phyloP scores from a whole-genome alignment of 2,888 invertebrate species.

The Hemaris fuciformis region DNA sequence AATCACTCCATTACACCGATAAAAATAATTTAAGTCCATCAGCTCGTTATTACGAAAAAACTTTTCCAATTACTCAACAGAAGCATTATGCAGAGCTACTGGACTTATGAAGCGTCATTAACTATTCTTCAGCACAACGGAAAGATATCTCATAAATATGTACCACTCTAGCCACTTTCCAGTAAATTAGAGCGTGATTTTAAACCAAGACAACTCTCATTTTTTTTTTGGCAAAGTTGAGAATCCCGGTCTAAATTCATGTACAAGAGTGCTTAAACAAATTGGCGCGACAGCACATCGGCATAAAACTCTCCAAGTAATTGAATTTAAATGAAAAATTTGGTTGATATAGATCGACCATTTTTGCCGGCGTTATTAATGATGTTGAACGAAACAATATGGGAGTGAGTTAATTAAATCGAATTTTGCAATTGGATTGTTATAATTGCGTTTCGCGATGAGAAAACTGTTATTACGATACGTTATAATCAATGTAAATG shows the following conservation, averaged over 20 bases:
- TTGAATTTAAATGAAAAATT: slow-evolving; percentile 35
- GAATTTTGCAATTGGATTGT: slow-evolving; percentile 17
- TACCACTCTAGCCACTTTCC: not conserved
- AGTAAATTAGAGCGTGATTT: not conserved
- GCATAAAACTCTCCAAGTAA: slow-evolving; percentile 35
- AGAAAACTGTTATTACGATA: slow-evolving; percentile 19
- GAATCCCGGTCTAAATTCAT: slow-evolving; percentile 6
- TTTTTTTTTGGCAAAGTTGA: not conserved
- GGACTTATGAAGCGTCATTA: not conserved
- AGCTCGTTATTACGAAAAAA: not conserved
- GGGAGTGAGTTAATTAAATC: slow-evolving; percentile 24
- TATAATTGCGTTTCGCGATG: slow-evolving; percentile 16
- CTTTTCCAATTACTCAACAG: not conserved
- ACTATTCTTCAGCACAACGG: not conserved
- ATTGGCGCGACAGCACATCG: slow-evolving; percentile 30
- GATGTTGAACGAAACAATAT: slow-evolving; percentile 30
- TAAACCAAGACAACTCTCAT: not conserved
- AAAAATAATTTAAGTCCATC: not conserved
- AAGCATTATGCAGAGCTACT: not conserved
- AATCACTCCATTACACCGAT: not conserved
- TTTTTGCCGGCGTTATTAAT: slow-evolving; percentile 23
- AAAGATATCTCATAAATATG: not conserved
- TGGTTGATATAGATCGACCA: slow-evolving; percentile 26
- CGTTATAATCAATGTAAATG: not conserved
- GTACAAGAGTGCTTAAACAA: slow-evolving; percentile 34